A percentile compares a stretch with the other conserved stretches of the same genome.
These are phyloP conservation scores for Cheilosia grossa DNA, from an alignment of 2,888 invertebrate species.

Conservation along the genomic window DNA sequence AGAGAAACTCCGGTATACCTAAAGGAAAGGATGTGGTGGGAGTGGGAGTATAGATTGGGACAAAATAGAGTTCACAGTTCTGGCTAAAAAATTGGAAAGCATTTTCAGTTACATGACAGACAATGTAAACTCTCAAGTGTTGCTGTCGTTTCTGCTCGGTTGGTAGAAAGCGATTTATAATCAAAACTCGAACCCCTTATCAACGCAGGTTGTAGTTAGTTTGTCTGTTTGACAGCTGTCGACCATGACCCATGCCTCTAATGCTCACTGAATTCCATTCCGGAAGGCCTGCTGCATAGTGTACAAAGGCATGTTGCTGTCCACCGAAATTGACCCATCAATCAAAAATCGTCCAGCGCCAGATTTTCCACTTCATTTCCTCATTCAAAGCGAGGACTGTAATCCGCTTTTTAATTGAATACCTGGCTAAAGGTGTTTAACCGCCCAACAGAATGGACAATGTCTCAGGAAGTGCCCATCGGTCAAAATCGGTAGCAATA, in stretches of 20 bases:
- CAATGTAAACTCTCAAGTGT: neutral
- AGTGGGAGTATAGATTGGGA: neutral
- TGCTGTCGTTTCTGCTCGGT: conserved; percentile 57
- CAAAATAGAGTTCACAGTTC: neutral
- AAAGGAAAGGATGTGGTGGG: neutral
- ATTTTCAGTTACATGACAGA: neutral
- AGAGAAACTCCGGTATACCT: neutral
- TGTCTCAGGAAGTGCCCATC: conserved; percentile 52
- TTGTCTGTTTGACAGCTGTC: neutral
- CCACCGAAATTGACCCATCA: conserved; percentile 68
- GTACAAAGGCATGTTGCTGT: conserved; percentile 5
- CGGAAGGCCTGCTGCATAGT: too few species aligned
- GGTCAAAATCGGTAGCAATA: conserved; percentile 53
- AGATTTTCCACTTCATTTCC: conserved; percentile 71
- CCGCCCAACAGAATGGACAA: conserved; percentile 48
- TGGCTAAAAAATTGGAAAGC: neutral
- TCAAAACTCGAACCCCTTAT: conserved; percentile 50
- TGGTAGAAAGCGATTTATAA: conserved; percentile 62
- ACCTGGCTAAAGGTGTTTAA: conserved; percentile 52
- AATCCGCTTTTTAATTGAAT: conserved; percentile 66
- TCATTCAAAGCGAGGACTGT: conserved; percentile 34
- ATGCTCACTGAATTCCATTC: neutral
- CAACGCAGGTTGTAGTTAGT: neutral
- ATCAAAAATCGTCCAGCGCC: conserved; percentile 67
- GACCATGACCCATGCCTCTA: neutral